Conservation (phyloP, 2,888 invertebrate genomes). For the Hedya salicella region DNA sequence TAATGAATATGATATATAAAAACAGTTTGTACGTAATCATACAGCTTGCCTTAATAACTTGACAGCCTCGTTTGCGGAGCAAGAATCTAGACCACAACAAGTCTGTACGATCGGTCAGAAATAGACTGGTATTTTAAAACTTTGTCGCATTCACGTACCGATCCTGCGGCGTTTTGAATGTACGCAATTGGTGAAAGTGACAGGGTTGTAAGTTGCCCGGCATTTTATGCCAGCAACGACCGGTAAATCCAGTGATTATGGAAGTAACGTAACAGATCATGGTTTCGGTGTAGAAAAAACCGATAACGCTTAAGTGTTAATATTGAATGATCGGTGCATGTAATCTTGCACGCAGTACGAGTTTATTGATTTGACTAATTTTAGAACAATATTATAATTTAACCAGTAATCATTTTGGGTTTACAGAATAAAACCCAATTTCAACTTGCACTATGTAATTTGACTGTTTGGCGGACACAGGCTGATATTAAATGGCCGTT, state of each 20-base stretch:
- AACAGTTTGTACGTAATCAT: constrained; percentile 6
- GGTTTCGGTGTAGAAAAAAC: background rate
- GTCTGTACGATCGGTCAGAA: background rate
- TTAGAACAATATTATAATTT: no score
- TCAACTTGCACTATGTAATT: no score
- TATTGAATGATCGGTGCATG: background rate
- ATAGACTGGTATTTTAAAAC: background rate
- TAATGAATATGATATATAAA: background rate
- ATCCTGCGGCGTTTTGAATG: background rate
- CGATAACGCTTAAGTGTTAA: background rate
- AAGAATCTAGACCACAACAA: constrained; percentile 7
- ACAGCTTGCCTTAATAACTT: background rate
- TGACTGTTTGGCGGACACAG: no score
- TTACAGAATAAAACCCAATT: no score
- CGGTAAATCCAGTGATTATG: constrained; percentile 23
- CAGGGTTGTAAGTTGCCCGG: background rate
- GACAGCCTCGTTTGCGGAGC: background rate
- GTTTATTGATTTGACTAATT: no score
- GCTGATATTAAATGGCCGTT: no score
- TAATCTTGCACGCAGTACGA: no score
- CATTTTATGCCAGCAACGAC: background rate
- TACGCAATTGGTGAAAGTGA: background rate
- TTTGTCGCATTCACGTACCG: background rate
- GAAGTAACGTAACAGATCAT: background rate
- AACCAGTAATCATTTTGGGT: no score